Evolutionary conservation across 2,113 vertebrate genomes (phyloP).

Genomic region (Polyodon spathula): DNA sequence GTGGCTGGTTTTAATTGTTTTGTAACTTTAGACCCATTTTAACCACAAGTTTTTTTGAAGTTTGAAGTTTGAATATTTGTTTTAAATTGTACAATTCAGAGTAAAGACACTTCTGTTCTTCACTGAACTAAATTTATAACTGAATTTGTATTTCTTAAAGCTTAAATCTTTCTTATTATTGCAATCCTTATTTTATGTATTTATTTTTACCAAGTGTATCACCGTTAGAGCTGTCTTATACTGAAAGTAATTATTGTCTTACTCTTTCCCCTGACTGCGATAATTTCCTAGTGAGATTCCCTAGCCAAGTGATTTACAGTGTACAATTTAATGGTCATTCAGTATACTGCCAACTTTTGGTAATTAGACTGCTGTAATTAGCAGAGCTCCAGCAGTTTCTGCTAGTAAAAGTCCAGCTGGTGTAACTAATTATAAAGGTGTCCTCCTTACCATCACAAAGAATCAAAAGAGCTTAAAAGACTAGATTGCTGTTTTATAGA

Average conservation of each 20-base stretch:
- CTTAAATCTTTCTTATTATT: too few relatives aligned
- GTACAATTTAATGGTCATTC: constrained; percentile 14
- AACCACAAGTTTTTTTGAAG: too few relatives aligned
- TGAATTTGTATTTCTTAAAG: too few relatives aligned
- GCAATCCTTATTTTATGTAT: too few relatives aligned
- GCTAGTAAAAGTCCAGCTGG: constrained; percentile 37
- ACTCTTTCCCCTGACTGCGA: background rate
- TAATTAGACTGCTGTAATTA: constrained; percentile 39
- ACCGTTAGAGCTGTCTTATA: background rate
- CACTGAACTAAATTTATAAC: constrained; percentile 14
- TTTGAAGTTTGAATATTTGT: too few relatives aligned
- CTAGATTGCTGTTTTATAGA: constrained; percentile 7
- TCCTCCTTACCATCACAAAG: constrained; percentile 21
- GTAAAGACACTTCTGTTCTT: too few relatives aligned
- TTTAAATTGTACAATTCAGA: too few relatives aligned
- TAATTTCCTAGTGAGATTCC: constrained; percentile 2
- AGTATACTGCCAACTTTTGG: constrained; percentile 20
- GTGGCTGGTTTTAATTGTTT: constrained; percentile 12
- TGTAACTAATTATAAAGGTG: constrained; percentile 34
- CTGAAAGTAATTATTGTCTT: constrained; percentile 1
- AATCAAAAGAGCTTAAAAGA: constrained; percentile 17
- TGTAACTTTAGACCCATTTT: too few relatives aligned
- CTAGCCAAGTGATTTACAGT: constrained; percentile 13
- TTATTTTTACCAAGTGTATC: background rate
- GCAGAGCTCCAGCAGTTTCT: constrained; percentile 27